Conservation (phyloP, 2,113 vertebrate genomes). For the Colius striatus region DNA sequence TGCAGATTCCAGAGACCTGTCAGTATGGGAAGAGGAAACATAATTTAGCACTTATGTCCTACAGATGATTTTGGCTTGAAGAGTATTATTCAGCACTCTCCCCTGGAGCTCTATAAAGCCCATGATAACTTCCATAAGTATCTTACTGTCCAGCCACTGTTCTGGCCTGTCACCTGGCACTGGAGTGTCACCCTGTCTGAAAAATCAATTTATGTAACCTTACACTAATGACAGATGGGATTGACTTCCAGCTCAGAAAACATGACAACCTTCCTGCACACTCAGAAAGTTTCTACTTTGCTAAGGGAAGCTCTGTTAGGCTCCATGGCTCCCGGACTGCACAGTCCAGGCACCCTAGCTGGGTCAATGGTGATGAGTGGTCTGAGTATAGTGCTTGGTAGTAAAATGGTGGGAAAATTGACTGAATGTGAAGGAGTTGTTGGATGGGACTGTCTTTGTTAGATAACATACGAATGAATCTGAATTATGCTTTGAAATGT, state of each 20-base stretch:
- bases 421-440: background rate
- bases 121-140: conserved; percentile 56
- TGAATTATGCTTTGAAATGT: background rate
- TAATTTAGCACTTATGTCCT: conserved; percentile 71
- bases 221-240: conserved; percentile 1
- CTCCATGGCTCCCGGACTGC: background rate
- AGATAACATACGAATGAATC: background rate
- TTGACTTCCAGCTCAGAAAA: background rate
- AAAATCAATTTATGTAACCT: conserved; percentile 39
- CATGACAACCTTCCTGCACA: background rate
- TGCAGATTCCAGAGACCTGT: conserved; percentile 55
- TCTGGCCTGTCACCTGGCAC: conserved; percentile 67
- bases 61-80: conserved; percentile 55
- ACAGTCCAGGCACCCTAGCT: background rate
- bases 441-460: background rate
- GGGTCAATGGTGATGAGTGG: fast-evolving
- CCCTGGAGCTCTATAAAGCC: conserved; percentile 50
- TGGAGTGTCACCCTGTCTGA: conserved; percentile 56
- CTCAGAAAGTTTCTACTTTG: background rate
- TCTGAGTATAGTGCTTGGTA: background rate
- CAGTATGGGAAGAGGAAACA: conserved; percentile 50
- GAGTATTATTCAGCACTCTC: conserved; percentile 53
- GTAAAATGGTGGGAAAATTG: background rate
- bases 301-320: background rate
- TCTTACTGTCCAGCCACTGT: conserved; percentile 64